phyloP scores from a whole-genome alignment of 2,113 vertebrate species.

The Seriola dumerili region DNA sequence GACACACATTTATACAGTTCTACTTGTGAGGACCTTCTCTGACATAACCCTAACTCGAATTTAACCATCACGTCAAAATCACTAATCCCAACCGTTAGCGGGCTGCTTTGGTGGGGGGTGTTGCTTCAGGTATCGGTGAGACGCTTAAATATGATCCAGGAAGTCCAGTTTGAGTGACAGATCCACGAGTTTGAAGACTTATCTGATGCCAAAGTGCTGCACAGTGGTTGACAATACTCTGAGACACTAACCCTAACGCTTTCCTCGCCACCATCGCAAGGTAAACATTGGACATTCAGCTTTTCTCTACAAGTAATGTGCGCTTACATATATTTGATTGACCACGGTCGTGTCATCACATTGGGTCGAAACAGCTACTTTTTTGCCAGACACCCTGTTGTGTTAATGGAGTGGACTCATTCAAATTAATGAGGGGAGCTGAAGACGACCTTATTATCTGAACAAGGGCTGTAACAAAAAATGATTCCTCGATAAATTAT shows the following conservation, averaged over 20 bases:
- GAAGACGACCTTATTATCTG: too few species aligned
- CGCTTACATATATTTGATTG: too few species aligned
- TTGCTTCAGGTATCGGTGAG: conserved; percentile 18
- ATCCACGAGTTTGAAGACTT: background rate
- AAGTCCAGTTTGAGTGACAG: conserved; percentile 11
- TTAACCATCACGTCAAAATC: conserved; percentile 10
- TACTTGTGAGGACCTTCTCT: conserved; percentile 24
- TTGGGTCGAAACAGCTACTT: too few species aligned
- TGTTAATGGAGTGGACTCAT: too few species aligned
- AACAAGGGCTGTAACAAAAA: too few species aligned
- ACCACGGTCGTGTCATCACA: too few species aligned
- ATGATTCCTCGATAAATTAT: too few species aligned
- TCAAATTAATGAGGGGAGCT: too few species aligned
- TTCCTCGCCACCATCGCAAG: background rate
- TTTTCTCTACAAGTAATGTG: too few species aligned
- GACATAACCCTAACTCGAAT: background rate
- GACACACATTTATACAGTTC: background rate
- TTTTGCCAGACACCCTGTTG: too few species aligned
- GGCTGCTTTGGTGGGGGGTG: background rate
- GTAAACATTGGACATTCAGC: background rate
- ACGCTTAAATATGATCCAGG: background rate
- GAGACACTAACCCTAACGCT: background rate
- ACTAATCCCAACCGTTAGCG: background rate
- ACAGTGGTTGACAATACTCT: background rate
- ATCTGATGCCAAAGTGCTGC: background rate